phyloP scores from a whole-genome alignment of 2,113 vertebrate species.

The Psilopogon haemacephalus region DNA sequence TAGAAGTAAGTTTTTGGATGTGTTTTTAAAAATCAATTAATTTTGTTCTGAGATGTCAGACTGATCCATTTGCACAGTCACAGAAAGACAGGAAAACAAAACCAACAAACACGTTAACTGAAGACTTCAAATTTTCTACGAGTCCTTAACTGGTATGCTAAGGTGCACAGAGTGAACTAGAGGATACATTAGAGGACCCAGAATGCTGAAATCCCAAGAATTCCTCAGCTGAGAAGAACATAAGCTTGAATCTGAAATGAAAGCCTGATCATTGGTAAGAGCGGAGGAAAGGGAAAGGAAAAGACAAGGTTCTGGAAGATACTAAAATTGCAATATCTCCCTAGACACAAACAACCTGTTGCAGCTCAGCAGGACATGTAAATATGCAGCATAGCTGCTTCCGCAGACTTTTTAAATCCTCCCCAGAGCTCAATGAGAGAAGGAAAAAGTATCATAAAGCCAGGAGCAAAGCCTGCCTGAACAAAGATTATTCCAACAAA shows the following conservation, averaged over 20 bases:
- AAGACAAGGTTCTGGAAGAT: not conserved
- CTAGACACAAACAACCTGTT: not conserved
- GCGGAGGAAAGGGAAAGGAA: not conserved
- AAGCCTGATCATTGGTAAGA: not conserved
- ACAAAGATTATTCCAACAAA: not conserved
- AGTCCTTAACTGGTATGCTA: not conserved
- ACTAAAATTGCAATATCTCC: not conserved
- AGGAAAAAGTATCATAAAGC: not conserved
- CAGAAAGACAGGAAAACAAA: not conserved
- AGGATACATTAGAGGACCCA: not conserved
- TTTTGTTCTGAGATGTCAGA: not conserved
- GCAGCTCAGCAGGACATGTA: not conserved
- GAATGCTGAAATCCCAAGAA: not conserved
- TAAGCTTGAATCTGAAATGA: not conserved
- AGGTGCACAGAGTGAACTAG: not conserved
- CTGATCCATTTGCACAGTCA: not conserved
- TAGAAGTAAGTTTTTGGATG: not conserved
- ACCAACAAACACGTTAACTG: not conserved
- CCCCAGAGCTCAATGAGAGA: not conserved
- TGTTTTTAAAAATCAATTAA: not conserved
- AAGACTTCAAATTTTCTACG: not conserved
- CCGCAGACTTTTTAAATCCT: not conserved
- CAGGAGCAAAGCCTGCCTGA: not conserved
- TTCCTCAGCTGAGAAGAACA: not conserved
- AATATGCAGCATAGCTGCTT: not conserved